Evolutionary conservation across 2,113 vertebrate species (phyloP).

Genomic region (Azemiops feae): DNA sequence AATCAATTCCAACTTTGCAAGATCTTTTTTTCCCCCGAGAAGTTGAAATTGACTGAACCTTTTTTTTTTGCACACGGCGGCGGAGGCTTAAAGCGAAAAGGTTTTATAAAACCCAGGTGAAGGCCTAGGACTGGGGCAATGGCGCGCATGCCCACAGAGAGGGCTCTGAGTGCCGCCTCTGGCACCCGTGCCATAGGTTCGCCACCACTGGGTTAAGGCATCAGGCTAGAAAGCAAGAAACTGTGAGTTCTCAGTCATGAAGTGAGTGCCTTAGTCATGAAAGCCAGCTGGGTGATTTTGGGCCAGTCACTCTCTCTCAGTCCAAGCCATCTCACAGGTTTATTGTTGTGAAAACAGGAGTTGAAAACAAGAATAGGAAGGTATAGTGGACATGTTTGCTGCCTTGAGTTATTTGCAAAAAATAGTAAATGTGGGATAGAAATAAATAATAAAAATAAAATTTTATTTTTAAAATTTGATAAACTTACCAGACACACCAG

Average conservation of each 20-base stretch:
- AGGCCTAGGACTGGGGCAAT: too few species aligned
- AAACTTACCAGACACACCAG: constrained; percentile 92
- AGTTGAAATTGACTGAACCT: too few species aligned
- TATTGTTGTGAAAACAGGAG: background rate
- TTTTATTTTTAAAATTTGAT: constrained; percentile 8
- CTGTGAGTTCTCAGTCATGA: background rate
- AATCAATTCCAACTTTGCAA: too few species aligned
- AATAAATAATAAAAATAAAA: background rate
- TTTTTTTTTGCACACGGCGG: too few species aligned
- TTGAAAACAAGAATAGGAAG: background rate
- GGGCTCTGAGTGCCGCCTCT: too few species aligned
- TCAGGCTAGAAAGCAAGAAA: background rate
- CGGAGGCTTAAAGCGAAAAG: too few species aligned
- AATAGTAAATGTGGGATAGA: background rate
- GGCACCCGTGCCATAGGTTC: too few species aligned
- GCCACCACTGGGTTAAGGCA: background rate
- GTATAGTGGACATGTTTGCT: background rate
- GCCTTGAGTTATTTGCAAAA: background rate
- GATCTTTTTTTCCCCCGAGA: too few species aligned
- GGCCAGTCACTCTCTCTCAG: background rate
- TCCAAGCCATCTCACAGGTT: background rate
- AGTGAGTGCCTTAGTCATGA: background rate
- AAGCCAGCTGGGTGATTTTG: background rate
- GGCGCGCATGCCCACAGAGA: too few species aligned
- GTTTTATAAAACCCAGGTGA: too few species aligned